Percentiles rank a stretch among this genome's conserved stretches.
Evolutionary conservation across 2,888 invertebrate genomes (phyloP).

Genomic region (Proisotoma minuta): DNA sequence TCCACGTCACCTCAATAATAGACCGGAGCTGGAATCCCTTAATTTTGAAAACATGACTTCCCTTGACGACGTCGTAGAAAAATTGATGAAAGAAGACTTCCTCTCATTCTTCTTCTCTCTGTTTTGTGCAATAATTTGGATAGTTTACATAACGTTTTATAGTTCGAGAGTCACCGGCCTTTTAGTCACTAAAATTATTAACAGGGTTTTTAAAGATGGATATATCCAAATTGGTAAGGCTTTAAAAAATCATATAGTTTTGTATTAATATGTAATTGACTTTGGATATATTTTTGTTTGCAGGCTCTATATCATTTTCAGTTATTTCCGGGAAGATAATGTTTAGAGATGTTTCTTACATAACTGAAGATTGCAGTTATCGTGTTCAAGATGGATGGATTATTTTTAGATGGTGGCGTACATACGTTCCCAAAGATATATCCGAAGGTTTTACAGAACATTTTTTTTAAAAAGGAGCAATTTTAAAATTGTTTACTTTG

Average conservation of each 20-base stretch:
- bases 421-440: constrained; percentile 89
- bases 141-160: constrained; percentile 90
- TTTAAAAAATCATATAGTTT: constrained; percentile 1
- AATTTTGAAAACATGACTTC: constrained; percentile 2
- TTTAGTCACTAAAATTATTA: constrained; percentile 79
- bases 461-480: neutral
- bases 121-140: constrained; percentile 79
- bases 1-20: neutral
- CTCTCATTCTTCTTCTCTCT: constrained; percentile 73
- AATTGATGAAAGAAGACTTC: constrained; percentile 67
- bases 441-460: constrained; percentile 70
- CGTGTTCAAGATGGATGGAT: constrained; percentile 94
- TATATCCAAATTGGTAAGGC: constrained; percentile 79
- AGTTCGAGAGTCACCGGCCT: constrained; percentile 88
- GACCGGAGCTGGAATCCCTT: neutral
- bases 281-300: constrained; percentile 47
- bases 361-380: constrained; percentile 87
- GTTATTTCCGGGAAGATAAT: constrained; percentile 97
- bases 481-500: constrained; percentile 39
- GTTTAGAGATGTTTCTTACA: constrained; percentile 92
- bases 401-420: constrained; percentile 97
- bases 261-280: neutral
- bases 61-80: constrained; percentile 24
- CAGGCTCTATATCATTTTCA: constrained; percentile 90
- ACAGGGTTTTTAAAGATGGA: constrained; percentile 78